phyloP scores from a whole-genome alignment of 1,140 invertebrate genomes.

The Drosophila pachea region DNA sequence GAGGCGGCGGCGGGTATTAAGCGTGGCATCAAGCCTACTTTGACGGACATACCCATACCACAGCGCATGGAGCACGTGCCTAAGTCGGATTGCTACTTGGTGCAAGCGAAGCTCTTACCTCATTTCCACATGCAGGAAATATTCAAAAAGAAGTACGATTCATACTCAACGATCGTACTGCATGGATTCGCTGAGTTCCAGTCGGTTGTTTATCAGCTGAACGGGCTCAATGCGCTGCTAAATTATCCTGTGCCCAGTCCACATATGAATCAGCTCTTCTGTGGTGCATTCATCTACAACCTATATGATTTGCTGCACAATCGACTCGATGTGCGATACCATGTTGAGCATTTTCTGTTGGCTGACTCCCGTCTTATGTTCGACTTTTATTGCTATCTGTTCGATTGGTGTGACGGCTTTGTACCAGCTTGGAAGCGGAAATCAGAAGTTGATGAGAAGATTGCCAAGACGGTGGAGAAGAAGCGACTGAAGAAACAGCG shows the following conservation, averaged over 20 bases:
- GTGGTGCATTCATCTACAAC: slow-evolving; percentile 88
- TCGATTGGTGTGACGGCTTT: slow-evolving; percentile 61
- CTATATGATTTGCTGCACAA: slow-evolving; percentile 82
- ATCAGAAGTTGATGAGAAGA: slow-evolving; percentile 23
- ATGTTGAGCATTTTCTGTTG: slow-evolving; percentile 80
- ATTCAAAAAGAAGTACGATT: slow-evolving; percentile 81
- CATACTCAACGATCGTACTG: slow-evolving; percentile 82
- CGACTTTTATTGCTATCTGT: slow-evolving; percentile 75
- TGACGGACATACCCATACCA: slow-evolving; percentile 60
- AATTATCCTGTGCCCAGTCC: slow-evolving; percentile 80
- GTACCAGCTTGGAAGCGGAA: slow-evolving; percentile 62
- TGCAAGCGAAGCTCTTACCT: slow-evolving; percentile 81
- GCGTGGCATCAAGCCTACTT: slow-evolving; percentile 45
- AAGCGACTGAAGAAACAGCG: slow-evolving; percentile 69
- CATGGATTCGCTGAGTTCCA: slow-evolving; percentile 88
- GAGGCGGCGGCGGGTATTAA: slow-evolving; percentile 53
- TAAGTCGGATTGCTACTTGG: slow-evolving; percentile 82
- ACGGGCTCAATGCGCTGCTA: slow-evolving; percentile 84
- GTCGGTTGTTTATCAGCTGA: slow-evolving; percentile 82
- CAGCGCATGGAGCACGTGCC: slow-evolving; percentile 80
- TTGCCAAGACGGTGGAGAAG: slow-evolving; percentile 48
- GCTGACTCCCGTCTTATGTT: slow-evolving; percentile 80
- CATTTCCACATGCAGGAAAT: slow-evolving; percentile 84
- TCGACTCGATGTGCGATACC: slow-evolving; percentile 80
- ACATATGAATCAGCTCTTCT: slow-evolving; percentile 82